Conservation (phyloP, 2,888 invertebrate species). For the Erebia palarica region DNA sequence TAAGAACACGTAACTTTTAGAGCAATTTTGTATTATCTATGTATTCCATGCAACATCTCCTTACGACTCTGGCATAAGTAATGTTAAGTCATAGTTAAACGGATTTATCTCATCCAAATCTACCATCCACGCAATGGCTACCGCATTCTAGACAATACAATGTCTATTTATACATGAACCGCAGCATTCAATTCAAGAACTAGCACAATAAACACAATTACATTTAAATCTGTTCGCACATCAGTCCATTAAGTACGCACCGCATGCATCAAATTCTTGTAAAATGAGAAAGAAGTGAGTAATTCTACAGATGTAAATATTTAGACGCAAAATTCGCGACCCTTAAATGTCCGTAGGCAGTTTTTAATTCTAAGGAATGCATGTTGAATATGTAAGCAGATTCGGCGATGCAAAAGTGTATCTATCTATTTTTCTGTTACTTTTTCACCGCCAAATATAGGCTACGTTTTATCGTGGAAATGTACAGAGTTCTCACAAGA, state of each 20-base stretch:
- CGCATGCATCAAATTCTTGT: not conserved
- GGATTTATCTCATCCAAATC: conserved; percentile 22
- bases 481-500: no score
- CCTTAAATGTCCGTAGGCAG: no score
- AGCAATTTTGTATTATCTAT: not conserved
- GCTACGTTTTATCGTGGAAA: no score
- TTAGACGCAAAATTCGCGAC: no score
- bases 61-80: not conserved
- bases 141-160: conserved; percentile 20
- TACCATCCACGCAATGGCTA: conserved; percentile 16
- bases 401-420: no score
- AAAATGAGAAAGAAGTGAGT: no score
- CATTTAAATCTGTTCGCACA: conserved; percentile 17
- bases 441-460: no score
- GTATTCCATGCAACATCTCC: not conserved
- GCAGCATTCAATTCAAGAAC: conserved; percentile 28
- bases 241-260: not conserved
- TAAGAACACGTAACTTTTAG: no score
- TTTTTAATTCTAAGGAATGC: no score
- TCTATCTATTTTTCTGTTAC: no score
- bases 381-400: no score
- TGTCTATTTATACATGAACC: conserved; percentile 26
- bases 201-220: conserved; percentile 38
- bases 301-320: no score
- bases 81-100: conserved; percentile 10